A percentile compares a stretch with the other conserved stretches of the same genome.
These are phyloP conservation scores for Rhopalosiphum maidis DNA, from an alignment of 1,140 invertebrate species.

Conservation along the genomic window DNA sequence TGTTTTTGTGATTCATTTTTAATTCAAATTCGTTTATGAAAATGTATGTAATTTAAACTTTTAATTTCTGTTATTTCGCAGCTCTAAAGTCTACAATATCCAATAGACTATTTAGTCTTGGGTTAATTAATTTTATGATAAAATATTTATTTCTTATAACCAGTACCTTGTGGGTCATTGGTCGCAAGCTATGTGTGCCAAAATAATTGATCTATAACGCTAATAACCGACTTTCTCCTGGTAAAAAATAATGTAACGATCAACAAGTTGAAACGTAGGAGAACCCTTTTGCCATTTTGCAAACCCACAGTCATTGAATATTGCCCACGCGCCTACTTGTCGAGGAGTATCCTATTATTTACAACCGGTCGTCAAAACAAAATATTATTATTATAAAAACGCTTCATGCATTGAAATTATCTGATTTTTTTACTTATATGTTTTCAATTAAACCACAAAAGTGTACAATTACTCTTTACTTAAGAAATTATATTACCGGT, in stretches of 20 bases:
- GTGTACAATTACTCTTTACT: neutral
- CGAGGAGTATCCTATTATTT: neutral
- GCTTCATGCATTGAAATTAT: neutral
- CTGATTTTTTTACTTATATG: neutral
- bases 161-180: neutral
- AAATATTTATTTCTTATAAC: neutral
- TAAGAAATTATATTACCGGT: neutral
- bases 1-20: neutral
- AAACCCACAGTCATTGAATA: slow-evolving; percentile 17
- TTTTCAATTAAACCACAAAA: neutral
- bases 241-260: neutral
- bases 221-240: slow-evolving; percentile 20
- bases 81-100: neutral
- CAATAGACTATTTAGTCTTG: neutral
- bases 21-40: neutral
- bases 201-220: slow-evolving; percentile 33
- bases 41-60: neutral
- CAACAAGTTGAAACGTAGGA: slow-evolving; percentile 10
- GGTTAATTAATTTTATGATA: neutral
- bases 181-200: neutral
- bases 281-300: slow-evolving; percentile 13
- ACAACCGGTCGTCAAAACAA: slow-evolving; percentile 14
- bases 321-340: neutral
- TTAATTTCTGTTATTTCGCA: neutral
- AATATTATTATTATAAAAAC: neutral